A percentile compares a stretch with the other conserved stretches of the same genome.
Evolutionary conservation across 2,888 invertebrate species (phyloP).

Genomic region (Nudaria mundana): DNA sequence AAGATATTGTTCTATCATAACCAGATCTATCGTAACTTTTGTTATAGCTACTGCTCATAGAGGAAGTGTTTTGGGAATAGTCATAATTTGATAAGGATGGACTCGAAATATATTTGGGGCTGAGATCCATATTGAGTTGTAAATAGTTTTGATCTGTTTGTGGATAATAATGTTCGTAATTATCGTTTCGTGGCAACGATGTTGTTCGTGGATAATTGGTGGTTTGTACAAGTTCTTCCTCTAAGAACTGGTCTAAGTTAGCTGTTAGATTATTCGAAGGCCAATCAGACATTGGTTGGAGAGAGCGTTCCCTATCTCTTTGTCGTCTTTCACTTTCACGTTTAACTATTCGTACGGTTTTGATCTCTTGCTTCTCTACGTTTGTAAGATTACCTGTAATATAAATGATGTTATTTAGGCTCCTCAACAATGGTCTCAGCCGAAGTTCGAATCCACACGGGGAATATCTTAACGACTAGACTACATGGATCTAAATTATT

Average conservation of each 20-base stretch:
- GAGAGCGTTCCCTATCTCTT: constrained; percentile 87
- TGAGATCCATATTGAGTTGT: constrained; percentile 65
- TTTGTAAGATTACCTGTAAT: constrained; percentile 83
- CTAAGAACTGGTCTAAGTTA: constrained; percentile 72
- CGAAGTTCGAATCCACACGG: no score
- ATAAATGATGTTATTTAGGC: no score
- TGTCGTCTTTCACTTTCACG: constrained; percentile 93
- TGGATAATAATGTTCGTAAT: constrained; percentile 62
- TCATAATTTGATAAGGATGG: constrained; percentile 74
- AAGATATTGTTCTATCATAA: constrained; percentile 61
- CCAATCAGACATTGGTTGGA: constrained; percentile 76
- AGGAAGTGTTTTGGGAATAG: constrained; percentile 67
- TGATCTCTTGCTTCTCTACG: constrained; percentile 93
- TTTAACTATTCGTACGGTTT: constrained; percentile 96
- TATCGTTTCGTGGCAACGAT: constrained; percentile 75
- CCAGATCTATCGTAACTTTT: constrained; percentile 63
- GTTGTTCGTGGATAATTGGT: constrained; percentile 69
- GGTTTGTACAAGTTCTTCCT: constrained; percentile 70
- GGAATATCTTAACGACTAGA: no score
- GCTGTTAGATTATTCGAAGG: constrained; percentile 60
- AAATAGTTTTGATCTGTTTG: constrained; percentile 57
- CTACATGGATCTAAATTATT: no score
- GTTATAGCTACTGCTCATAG: constrained; percentile 66
- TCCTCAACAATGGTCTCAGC: no score
- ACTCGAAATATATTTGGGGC: constrained; percentile 73